Evolutionary conservation across 2,888 invertebrate species (phyloP), one percentile per base, ranked within the genome.

Genomic region (Bibio marci): DNA sequence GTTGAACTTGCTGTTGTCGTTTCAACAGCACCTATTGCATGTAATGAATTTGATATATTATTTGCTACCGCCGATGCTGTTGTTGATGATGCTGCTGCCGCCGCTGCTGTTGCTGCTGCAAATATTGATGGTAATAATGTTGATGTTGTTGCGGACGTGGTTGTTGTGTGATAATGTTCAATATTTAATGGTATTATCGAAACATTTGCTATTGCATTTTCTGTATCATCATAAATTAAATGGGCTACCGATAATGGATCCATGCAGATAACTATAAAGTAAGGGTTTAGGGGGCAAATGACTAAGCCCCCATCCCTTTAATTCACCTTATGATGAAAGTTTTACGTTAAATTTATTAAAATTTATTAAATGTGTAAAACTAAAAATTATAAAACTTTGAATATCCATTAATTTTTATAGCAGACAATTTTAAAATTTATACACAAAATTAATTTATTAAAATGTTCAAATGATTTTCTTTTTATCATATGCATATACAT

Each of bases 241-340:
- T 32, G 32, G 4, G 22, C 22, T 22, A 8, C 27, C 39, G 30
- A 39, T 35, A 39, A 37, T 45, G 46, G 38, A 45, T 45, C 47
- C 47, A 47, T 47, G 42, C 45, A 47, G 44, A 41, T 38, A 38
- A 37, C 38, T 38, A 22, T 38, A 43, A 34, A 37, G 32, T 35
- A 39, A 39, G 31, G 37, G 42, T 32, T 38, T 33, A 39, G 38
- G 37, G 41, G 41, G 32, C 37, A 19, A 22, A 12, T 19, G 17
- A 28, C 42, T 41, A 45, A 35, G 40, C 46, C 43, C 46, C 45
- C 46, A 45, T 45, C 38, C 44, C 44, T 32, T 40, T 40, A 36
- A n/a, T 40, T 22, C 27, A 35, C 31, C 31, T 31, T 31, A 31
- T 31, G 31, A 31, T 31, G 15, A 31, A 31, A 8, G 14, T 14